Conservation (phyloP, 1,140 invertebrate species). For the Rhysida immarginata region DNA sequence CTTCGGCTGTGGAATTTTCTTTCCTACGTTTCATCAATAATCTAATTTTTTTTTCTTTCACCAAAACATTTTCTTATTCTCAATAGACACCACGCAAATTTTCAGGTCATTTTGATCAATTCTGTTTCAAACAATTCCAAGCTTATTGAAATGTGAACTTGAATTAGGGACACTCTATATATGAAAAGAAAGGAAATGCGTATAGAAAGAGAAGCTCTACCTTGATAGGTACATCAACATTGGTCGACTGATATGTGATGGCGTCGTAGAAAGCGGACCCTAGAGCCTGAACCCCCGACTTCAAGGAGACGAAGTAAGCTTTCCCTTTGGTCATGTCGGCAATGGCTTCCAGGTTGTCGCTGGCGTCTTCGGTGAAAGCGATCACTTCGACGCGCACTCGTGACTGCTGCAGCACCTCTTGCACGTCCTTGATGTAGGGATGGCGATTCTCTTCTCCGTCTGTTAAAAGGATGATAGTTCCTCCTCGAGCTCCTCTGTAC, state of each 20-base stretch:
- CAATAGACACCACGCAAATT: too few species aligned
- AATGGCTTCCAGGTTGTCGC: slow-evolving; percentile 12
- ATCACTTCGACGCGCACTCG: slow-evolving; percentile 15
- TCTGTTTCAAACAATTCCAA: too few species aligned
- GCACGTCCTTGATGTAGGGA: slow-evolving; percentile 16
- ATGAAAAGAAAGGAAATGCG: too few species aligned
- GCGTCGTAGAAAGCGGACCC: not conserved
- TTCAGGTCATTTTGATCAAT: too few species aligned
- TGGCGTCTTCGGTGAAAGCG: slow-evolving; percentile 13
- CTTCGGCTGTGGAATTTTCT: too few species aligned
- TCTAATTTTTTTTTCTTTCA: too few species aligned
- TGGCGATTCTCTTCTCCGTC: slow-evolving; percentile 18
- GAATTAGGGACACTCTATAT: too few species aligned
- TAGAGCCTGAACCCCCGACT: not conserved
- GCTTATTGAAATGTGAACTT: too few species aligned
- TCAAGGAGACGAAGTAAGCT: slow-evolving; percentile 1
- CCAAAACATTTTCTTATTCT: too few species aligned
- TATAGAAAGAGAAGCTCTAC: too few species aligned
- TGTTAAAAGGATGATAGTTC: slow-evolving; percentile 17
- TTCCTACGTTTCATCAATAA: too few species aligned
- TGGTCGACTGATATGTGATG: not conserved
- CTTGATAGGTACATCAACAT: not conserved
- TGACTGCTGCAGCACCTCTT: slow-evolving; percentile 5
- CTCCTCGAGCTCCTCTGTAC: slow-evolving; percentile 3
- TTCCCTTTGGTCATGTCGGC: slow-evolving; percentile 13